phyloP scores from a whole-genome alignment of 2,113 vertebrate species.

The Furnarius figulus region DNA sequence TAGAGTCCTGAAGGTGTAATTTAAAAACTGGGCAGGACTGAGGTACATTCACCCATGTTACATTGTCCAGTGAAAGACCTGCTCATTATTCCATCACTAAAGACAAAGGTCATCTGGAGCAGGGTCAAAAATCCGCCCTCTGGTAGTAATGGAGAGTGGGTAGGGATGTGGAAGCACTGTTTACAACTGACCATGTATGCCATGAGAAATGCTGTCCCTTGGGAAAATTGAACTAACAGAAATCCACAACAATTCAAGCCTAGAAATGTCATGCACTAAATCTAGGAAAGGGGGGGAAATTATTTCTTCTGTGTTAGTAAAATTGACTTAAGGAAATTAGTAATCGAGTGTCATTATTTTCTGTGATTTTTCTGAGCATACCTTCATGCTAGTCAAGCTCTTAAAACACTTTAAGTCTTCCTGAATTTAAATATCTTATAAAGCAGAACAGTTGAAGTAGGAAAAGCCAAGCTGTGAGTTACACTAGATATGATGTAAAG shows the following conservation, averaged over 20 bases:
- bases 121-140: neutral
- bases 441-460: neutral
- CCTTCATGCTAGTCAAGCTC: neutral
- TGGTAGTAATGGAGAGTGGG: neutral
- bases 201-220: neutral
- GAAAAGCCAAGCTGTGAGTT: neutral
- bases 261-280: neutral
- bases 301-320: neutral
- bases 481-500: neutral
- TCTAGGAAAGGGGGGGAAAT: neutral
- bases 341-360: neutral
- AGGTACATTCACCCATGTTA: neutral
- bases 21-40: neutral
- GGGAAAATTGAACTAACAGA: neutral
- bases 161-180: rapidly evolving
- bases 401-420: neutral
- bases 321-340: neutral
- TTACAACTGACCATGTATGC: neutral
- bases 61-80: neutral
- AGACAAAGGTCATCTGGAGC: neutral
- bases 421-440: neutral
- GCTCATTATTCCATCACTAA: neutral
- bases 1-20: neutral
- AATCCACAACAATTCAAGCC: neutral
- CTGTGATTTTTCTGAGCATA: neutral